Evolutionary conservation across 1,140 invertebrate species (phyloP).

Genomic region (Megalopta genalis): DNA sequence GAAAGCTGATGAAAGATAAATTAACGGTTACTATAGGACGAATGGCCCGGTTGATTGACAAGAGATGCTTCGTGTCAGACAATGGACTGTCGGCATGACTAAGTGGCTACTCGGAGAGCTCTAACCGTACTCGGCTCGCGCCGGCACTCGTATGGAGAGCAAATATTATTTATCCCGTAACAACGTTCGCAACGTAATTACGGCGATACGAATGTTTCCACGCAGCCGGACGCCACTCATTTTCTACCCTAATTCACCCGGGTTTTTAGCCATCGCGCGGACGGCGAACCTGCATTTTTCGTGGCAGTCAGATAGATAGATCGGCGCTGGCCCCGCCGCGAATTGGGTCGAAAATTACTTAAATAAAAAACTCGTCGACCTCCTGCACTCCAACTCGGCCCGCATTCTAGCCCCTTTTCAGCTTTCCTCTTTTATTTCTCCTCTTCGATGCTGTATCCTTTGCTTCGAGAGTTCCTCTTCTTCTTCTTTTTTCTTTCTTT

Average conservation of each 20-base stretch:
- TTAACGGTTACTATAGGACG: conserved; percentile 39
- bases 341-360: not conserved
- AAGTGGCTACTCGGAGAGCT: conserved; percentile 39
- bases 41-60: conserved; percentile 42
- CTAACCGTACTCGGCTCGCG: not conserved
- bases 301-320: not conserved
- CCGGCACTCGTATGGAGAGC: conserved; percentile 39
- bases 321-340: not conserved
- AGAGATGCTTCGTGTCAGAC: conserved; percentile 45
- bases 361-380: conserved; percentile 9
- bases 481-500: too few relatives aligned
- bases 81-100: conserved; percentile 50
- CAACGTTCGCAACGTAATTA: conserved; percentile 35
- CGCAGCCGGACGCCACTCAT: not conserved
- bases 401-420: too few relatives aligned
- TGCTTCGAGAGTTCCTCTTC: too few relatives aligned
- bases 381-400: not conserved
- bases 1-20: conserved; percentile 41
- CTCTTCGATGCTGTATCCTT: not conserved
- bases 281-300: not conserved
- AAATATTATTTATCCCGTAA: conserved; percentile 54
- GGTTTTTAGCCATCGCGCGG: not conserved
- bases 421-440: not conserved
- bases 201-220: conserved; percentile 26
- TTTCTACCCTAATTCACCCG: conserved; percentile 10